Base-by-base conservation (phyloP, 1,140 invertebrate genomes). In the Anoplolepis gracilipes region DNA sequence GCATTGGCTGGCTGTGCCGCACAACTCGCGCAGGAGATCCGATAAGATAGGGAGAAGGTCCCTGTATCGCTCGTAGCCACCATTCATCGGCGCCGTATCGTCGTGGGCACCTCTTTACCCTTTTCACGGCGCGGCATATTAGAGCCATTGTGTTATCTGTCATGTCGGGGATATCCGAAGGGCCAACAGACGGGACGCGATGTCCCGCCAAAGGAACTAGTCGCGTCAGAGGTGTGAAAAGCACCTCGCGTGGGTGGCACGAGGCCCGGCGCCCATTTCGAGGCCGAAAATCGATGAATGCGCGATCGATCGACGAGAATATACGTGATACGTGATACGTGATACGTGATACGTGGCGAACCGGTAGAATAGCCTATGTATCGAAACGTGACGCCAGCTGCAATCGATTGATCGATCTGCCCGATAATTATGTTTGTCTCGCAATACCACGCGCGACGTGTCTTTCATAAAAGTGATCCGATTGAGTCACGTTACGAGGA, bases 131-230 rank as follows among this genome's bases (percentile, higher is more conserved):
- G 82, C 88, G 87, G 91, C 86, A 85, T 92, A 92, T 93, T 92
- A 92, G 92, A 92, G 91, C 92, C 92, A 92, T 93, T 93, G 92
- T 93, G 87, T 92, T 93, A 92, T 93, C 92, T 92, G 92, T 91
- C 92, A 92, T 87, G 90, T 88, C 64, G 86, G 87, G 89, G 91
- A 93, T 92, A 92, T 90, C 92, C 90, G 64, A 92, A 90, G 92
- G 90, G 88, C 91, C 91, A 92, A 92, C 90, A 92, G 73, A 76
- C 78, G 42, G 73, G 73, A 86, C 90, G 82, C 57, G 77, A 87
- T 72, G 78, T 86, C 78, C 79, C 87, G 85, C 76, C 90, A 91
- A 92, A 92, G 91, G 73, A 92, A 91, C 90, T 90, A 88, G 91
- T 90, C 91, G 89, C 84, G 91, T 92, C 91, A 92, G 90, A 92